These are phyloP conservation scores for Latrodectus geometricus DNA, from an alignment of 1,140 invertebrate genomes.

Conservation along the genomic window DNA sequence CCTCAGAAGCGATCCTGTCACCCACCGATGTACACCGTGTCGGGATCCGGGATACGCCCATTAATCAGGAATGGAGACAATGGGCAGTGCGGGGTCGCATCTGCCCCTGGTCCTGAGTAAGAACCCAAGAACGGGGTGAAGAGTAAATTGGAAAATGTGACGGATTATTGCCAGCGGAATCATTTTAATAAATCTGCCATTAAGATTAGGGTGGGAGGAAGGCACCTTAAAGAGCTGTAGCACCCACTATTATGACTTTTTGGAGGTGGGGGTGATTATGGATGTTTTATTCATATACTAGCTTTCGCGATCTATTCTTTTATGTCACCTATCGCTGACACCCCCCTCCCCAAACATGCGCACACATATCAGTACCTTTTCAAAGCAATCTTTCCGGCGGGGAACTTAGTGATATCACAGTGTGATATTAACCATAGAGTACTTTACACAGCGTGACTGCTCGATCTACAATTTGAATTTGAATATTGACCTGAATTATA, in stretches of 20 bases:
- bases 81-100: conserved; percentile 12
- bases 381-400: conserved; percentile 45
- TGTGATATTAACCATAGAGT: not conserved
- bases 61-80: conserved; percentile 12
- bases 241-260: conserved; percentile 28
- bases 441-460: too few species aligned
- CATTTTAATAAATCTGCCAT: conserved; percentile 63
- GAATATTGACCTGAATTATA: too few species aligned
- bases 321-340: not conserved
- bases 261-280: conserved; percentile 41
- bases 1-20: conserved; percentile 7
- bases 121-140: not conserved
- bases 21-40: conserved; percentile 13
- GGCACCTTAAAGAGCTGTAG: conserved; percentile 41
- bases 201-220: conserved; percentile 55
- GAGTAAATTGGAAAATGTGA: conserved; percentile 63
- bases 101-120: conserved; percentile 14
- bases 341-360: not conserved
- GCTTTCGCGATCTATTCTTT: not conserved
- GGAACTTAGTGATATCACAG: not conserved
- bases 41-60: not conserved
- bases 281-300: conserved; percentile 62
- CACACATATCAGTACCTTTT: conserved; percentile 15
- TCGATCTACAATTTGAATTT: too few species aligned
- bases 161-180: conserved; percentile 57